Evolutionary conservation across 2,888 invertebrate species (phyloP).

Genomic region (Cephus pygmeus): DNA sequence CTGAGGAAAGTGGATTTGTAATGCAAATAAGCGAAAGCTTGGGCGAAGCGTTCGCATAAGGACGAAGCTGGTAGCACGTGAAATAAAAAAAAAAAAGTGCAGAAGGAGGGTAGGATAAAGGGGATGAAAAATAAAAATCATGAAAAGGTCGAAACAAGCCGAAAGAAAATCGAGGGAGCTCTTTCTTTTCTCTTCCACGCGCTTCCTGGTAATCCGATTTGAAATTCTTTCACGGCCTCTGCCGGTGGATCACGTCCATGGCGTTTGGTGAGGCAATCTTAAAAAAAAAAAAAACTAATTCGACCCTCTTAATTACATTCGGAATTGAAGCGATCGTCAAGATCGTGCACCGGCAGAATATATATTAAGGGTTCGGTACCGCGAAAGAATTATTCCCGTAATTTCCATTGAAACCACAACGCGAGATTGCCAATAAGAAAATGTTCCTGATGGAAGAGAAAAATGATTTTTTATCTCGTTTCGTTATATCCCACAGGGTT

Average conservation of each 20-base stretch:
- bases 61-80: neutral
- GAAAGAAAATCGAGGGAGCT: slow-evolving; percentile 14
- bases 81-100: neutral
- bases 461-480: slow-evolving; percentile 38
- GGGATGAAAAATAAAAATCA: slow-evolving; percentile 36
- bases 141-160: slow-evolving; percentile 38
- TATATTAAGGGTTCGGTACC: slow-evolving; percentile 9
- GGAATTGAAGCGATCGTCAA: slow-evolving; percentile 23
- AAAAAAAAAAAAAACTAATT: slow-evolving; percentile 36
- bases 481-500: slow-evolving; percentile 17
- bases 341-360: slow-evolving; percentile 19
- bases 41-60: neutral
- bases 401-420: slow-evolving; percentile 7
- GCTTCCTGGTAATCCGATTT: slow-evolving; percentile 45
- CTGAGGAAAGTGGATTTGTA: slow-evolving; percentile 42
- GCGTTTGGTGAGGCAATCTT: slow-evolving; percentile 19
- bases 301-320: slow-evolving; percentile 36
- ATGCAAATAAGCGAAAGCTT: slow-evolving; percentile 46
- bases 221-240: slow-evolving; percentile 41
- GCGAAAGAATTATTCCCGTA: neutral
- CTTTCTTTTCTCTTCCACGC: slow-evolving; percentile 14
- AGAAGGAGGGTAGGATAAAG: neutral
- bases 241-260: slow-evolving; percentile 33
- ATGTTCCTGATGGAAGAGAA: neutral
- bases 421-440: neutral